These are phyloP conservation scores for Tragelaphus buxtoni DNA, from an alignment of 2,113 vertebrate species.

Conservation along the genomic window DNA sequence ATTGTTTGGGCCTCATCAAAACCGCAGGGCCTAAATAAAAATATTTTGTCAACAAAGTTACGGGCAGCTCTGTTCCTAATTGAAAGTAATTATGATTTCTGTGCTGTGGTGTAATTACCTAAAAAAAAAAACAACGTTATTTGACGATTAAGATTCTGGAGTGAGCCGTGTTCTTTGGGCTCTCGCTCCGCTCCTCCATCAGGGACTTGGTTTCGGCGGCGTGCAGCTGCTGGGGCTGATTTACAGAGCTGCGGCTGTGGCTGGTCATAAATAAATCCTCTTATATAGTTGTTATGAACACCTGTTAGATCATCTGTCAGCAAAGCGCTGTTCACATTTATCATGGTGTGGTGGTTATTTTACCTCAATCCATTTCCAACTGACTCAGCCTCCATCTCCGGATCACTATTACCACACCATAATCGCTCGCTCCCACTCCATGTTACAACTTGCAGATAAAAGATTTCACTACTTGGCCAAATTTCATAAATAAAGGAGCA, in stretches of 20 bases:
- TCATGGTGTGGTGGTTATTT: conserved; percentile 88
- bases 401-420: conserved; percentile 89
- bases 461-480: conserved; percentile 90
- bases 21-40: neutral
- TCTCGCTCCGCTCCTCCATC: conserved; percentile 82
- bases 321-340: conserved; percentile 92
- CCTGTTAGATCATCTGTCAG: conserved; percentile 98
- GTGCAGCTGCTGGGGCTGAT: conserved; percentile 93
- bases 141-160: conserved; percentile 93
- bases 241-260: conserved; percentile 90
- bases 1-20: neutral
- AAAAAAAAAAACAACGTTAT: conserved; percentile 84
- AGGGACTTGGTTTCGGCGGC: conserved; percentile 86
- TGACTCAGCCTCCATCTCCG: conserved; percentile 84
- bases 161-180: conserved; percentile 88
- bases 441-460: conserved; percentile 93
- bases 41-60: conserved; percentile 72
- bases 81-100: conserved; percentile 81
- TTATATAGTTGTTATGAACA: conserved; percentile 98
- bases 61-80: conserved; percentile 71
- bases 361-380: conserved; percentile 90
- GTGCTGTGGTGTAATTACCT: conserved; percentile 79
- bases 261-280: conserved; percentile 96
- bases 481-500: conserved; percentile 93
- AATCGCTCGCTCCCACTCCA: conserved; percentile 91